Evolutionary conservation across 92 coral and sea anemone genomes (phyloP).

Genomic region (Blastomussa wellsi): DNA sequence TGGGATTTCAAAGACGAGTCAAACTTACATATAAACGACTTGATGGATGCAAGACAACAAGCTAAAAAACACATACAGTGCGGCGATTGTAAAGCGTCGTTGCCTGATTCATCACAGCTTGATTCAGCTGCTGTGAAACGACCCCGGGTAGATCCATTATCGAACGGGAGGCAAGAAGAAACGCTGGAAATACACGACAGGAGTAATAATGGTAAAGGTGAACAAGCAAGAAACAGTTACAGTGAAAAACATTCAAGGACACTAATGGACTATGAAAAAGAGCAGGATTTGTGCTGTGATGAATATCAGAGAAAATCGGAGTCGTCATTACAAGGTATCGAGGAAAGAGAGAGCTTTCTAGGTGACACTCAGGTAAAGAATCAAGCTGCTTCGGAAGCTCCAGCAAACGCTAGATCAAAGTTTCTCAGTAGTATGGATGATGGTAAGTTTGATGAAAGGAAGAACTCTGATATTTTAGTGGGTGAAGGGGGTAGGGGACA

Average conservation of each 20-base stretch:
- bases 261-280: background rate
- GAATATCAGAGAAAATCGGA: background rate
- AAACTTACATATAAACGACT: background rate
- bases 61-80: background rate
- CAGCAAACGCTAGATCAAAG: background rate
- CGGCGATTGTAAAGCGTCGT: background rate
- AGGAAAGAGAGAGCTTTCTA: constrained; percentile 8
- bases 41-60: constrained; percentile 7
- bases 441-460: constrained; percentile 13
- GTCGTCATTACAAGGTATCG: background rate
- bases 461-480: too few relatives aligned
- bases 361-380: background rate
- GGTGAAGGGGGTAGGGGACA: too few relatives aligned
- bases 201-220: background rate
- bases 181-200: background rate
- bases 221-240: background rate
- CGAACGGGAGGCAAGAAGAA: background rate
- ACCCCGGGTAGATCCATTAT: background rate
- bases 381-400: background rate
- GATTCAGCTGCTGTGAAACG: background rate
- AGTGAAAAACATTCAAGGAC: background rate
- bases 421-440: constrained; percentile 41
- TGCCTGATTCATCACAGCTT: background rate
- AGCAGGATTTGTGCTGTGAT: background rate
- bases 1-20: constrained; percentile 7